Evolutionary conservation across 2,888 invertebrate genomes (phyloP).

Genomic region (Leucophenga maculata): DNA sequence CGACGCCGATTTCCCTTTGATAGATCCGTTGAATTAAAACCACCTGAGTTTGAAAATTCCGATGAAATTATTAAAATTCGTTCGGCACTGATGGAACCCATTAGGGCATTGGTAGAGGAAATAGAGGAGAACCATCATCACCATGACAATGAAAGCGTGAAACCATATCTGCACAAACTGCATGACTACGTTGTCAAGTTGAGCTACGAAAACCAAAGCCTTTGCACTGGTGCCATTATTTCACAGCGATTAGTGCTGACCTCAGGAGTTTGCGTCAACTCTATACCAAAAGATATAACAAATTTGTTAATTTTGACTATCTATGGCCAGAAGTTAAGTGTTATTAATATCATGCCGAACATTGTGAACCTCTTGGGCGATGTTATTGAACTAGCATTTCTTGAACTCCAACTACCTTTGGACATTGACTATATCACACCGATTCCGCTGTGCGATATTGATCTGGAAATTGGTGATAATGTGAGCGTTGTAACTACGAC

Average conservation of each 20-base stretch:
- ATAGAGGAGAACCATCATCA: too few relatives aligned
- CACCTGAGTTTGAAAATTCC: neutral
- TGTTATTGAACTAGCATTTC: conserved; percentile 36
- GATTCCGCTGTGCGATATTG: conserved; percentile 30
- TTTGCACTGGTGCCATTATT: conserved; percentile 42
- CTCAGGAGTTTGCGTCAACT: conserved; percentile 37
- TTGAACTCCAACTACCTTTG: conserved; percentile 14
- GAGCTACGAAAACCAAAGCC: neutral
- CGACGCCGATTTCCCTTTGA: neutral
- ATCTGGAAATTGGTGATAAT: conserved; percentile 24
- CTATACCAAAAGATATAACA: neutral
- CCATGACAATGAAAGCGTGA: too few relatives aligned
- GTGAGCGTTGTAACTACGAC: conserved; percentile 41
- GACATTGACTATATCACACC: conserved; percentile 21
- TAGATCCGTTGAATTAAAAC: neutral
- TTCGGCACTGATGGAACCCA: neutral
- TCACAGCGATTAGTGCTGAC: conserved; percentile 37
- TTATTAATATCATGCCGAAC: too few relatives aligned
- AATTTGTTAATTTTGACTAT: too few relatives aligned
- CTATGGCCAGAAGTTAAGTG: too few relatives aligned
- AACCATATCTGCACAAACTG: too few relatives aligned
- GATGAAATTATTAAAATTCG: neutral
- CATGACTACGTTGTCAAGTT: conserved; percentile 4
- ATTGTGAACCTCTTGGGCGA: neutral
- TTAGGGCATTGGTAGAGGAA: too few relatives aligned